These are phyloP conservation scores for Gymnogyps californianus DNA, from an alignment of 2,113 vertebrate species.

Conservation along the genomic window DNA sequence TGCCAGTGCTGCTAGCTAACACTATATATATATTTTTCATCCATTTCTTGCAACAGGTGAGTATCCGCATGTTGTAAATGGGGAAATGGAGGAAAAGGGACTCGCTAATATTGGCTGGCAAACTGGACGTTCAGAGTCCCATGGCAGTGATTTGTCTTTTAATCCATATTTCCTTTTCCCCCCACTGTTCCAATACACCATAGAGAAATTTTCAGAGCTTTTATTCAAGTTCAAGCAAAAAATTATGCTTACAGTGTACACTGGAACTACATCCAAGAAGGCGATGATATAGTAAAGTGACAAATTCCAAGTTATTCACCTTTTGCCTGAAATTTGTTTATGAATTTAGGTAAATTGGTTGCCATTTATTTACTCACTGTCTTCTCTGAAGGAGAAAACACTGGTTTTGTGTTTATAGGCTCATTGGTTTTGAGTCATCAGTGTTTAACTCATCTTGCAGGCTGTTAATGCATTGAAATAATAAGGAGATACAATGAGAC, in stretches of 20 bases:
- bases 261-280: background rate
- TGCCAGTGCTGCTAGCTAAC: background rate
- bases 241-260: background rate
- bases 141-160: background rate
- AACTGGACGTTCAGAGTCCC: background rate
- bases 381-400: background rate
- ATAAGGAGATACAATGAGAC: too few species aligned
- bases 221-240: background rate
- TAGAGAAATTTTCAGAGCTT: background rate
- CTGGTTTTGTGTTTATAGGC: background rate
- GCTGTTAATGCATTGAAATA: background rate
- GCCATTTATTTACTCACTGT: background rate
- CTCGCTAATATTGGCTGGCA: background rate
- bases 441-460: background rate
- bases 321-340: background rate
- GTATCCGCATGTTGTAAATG: background rate
- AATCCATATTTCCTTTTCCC: background rate
- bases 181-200: background rate
- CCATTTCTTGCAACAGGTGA: background rate
- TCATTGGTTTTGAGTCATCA: background rate
- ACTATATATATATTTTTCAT: background rate
- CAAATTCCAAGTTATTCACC: background rate
- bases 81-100: background rate
- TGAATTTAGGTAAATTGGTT: background rate
- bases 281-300: background rate